phyloP scores from a whole-genome alignment of 2,797 vertebrate genomes.

The Arrhamphus sclerolepis region DNA sequence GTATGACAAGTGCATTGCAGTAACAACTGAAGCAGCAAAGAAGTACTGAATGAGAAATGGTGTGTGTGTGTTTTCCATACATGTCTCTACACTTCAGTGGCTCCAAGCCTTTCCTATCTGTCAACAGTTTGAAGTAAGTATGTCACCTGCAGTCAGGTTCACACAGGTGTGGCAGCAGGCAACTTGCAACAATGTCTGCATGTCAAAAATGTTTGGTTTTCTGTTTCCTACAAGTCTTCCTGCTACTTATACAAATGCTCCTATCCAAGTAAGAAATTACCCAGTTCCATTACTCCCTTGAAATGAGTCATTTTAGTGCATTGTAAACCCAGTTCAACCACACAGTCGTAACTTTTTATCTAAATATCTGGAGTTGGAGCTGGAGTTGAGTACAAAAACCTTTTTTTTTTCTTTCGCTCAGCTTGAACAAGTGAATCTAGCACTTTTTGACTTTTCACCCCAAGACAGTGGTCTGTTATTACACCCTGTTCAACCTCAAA shows the following conservation, averaged over 20 bases:
- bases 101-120: conserved; percentile 22
- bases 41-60: background rate
- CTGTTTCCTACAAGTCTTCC: background rate
- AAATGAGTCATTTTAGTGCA: no score
- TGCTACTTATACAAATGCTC: conserved; percentile 7
- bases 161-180: conserved; percentile 46
- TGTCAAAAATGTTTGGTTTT: background rate
- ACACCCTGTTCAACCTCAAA: background rate
- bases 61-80: background rate
- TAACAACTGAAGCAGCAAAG: background rate
- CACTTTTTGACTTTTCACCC: conserved; percentile 5
- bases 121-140: conserved; percentile 48
- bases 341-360: background rate
- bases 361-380: background rate
- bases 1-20: background rate
- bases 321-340: no score
- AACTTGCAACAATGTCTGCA: background rate
- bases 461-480: conserved; percentile 2
- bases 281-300: no score
- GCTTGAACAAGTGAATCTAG: background rate
- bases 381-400: no score
- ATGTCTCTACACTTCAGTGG: conserved; percentile 6
- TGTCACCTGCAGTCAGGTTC: conserved; percentile 35
- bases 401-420: background rate
- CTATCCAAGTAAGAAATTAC: no score